A percentile compares a stretch with the other conserved stretches of the same genome.
phyloP scores from a whole-genome alignment of 2,888 invertebrate species.

The Andrena camellia region DNA sequence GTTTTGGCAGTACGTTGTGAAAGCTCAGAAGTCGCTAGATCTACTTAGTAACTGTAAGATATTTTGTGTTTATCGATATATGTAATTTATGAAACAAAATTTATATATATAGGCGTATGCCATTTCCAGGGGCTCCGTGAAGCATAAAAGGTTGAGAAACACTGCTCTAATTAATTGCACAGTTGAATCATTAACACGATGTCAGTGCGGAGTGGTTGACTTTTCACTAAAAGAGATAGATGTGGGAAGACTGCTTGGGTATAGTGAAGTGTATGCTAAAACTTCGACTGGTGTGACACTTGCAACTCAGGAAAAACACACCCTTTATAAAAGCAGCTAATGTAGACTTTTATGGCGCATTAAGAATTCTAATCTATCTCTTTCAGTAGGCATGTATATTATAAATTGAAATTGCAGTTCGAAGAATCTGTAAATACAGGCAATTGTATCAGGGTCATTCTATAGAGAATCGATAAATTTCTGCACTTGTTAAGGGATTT shows the following conservation, averaged over 20 bases:
- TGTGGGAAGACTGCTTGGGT: background rate
- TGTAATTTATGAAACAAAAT: too few species aligned
- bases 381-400: slow-evolving; percentile 50
- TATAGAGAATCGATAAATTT: too few species aligned
- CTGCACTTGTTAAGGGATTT: too few species aligned
- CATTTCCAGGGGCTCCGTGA: too few species aligned
- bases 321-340: background rate
- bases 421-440: slow-evolving; percentile 6
- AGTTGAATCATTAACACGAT: slow-evolving; percentile 1
- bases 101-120: too few species aligned
- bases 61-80: too few species aligned
- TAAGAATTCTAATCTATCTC: slow-evolving; percentile 21
- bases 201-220: background rate
- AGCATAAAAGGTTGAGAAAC: too few species aligned
- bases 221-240: slow-evolving; percentile 27
- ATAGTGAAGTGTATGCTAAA: too few species aligned
- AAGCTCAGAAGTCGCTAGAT: too few species aligned
- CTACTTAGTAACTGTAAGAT: too few species aligned
- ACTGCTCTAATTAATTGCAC: background rate
- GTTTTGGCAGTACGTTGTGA: too few species aligned
- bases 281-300: too few species aligned
- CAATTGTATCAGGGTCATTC: background rate
- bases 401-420: slow-evolving; percentile 17
- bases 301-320: background rate
- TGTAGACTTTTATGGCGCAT: background rate